A percentile compares a stretch with the other conserved stretches of the same genome.
phyloP scores from a whole-genome alignment of 2,797 vertebrate genomes.

The Spheniscus humboldti region DNA sequence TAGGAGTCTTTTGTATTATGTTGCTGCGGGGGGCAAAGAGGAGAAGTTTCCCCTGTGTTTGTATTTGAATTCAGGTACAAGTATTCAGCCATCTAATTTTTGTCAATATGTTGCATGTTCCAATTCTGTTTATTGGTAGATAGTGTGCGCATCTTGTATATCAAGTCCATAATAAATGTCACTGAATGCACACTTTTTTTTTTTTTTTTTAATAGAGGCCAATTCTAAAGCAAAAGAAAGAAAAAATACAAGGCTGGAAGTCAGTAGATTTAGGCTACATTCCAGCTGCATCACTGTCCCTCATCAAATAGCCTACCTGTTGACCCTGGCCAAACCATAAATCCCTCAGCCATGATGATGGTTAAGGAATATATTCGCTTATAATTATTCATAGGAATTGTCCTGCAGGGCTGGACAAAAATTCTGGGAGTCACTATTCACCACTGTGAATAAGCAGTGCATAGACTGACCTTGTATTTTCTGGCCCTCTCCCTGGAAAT shows the following conservation, averaged over 20 bases:
- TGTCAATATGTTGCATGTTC: not conserved
- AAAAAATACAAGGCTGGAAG: not conserved
- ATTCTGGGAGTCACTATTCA: not conserved
- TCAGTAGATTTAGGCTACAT: not conserved
- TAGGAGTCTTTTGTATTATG: not conserved
- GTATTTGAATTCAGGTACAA: slow-evolving; percentile 31
- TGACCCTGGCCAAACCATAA: not conserved
- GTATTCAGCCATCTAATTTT: slow-evolving; percentile 11
- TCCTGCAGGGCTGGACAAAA: not conserved
- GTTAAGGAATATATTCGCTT: not conserved
- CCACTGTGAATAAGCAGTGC: not conserved
- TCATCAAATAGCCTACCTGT: not conserved
- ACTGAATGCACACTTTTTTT: not conserved
- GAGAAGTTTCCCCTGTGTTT: not conserved
- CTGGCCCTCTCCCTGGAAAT: not conserved
- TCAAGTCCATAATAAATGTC: not conserved
- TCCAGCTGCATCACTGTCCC: not conserved
- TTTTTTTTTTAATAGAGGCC: not conserved
- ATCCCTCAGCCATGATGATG: not conserved
- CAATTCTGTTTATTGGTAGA: not conserved
- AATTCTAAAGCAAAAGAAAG: not conserved
- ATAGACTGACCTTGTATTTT: not conserved
- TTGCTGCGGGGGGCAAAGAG: not conserved
- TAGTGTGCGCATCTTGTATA: not conserved
- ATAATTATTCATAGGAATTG: not conserved